Evolutionary conservation across 2,888 invertebrate genomes (phyloP).

Genomic region (Melinaea menophilus): DNA sequence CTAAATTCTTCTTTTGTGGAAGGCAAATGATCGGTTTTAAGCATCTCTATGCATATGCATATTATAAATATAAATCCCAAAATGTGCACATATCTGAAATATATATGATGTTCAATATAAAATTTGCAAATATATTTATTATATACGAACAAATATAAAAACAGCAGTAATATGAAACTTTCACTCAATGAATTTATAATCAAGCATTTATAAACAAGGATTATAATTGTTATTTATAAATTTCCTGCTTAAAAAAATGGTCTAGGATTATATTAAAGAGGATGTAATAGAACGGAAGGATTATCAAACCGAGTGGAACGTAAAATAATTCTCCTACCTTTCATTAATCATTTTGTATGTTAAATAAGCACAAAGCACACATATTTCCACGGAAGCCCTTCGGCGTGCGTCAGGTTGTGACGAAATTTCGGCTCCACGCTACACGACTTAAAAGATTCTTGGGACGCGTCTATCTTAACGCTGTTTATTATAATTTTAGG

Average conservation of each 20-base stretch:
- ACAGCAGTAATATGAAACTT: not conserved
- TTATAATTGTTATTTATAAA: not conserved
- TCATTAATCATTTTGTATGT: conserved; percentile 8
- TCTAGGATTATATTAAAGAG: not conserved
- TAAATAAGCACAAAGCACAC: conserved; percentile 15
- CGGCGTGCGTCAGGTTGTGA: conserved; percentile 20
- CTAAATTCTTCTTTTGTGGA: conserved; percentile 35
- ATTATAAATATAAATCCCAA: conserved; percentile 4
- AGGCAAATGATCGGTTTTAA: not conserved
- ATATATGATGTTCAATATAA: not conserved
- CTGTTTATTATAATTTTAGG: no score
- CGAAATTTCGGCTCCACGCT: conserved; percentile 21
- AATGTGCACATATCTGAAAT: conserved; percentile 10
- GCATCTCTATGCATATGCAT: not conserved
- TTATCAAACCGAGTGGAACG: not conserved
- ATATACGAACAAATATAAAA: not conserved
- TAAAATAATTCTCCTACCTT: conserved; percentile 11
- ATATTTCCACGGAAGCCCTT: conserved; percentile 15
- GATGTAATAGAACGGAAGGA: not conserved
- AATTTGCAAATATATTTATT: not conserved
- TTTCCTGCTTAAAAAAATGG: not conserved
- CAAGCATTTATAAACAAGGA: not conserved
- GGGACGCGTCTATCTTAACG: conserved; percentile 11
- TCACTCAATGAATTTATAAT: no score
- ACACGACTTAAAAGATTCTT: conserved; percentile 21